These are phyloP conservation scores for Psilopogon haemacephalus DNA, from an alignment of 2,113 vertebrate species.

Conservation along the genomic window DNA sequence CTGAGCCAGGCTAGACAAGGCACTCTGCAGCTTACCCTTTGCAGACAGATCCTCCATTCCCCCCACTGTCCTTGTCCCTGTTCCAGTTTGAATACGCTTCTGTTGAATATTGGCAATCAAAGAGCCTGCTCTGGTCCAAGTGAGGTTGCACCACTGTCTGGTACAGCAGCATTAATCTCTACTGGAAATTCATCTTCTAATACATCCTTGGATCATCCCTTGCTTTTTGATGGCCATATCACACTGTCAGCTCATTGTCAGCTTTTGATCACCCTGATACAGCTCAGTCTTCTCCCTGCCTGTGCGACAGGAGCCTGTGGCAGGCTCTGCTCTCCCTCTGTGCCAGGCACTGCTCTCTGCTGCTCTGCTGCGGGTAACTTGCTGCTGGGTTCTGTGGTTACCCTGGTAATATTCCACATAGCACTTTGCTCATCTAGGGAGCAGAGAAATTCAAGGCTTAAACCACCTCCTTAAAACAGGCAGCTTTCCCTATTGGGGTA, in stretches of 20 bases:
- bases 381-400: background rate
- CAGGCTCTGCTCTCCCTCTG: background rate
- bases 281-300: background rate
- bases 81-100: background rate
- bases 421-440: background rate
- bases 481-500: background rate
- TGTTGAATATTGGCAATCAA: background rate
- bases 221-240: background rate
- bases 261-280: background rate
- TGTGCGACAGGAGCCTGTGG: background rate
- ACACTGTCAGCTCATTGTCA: background rate
- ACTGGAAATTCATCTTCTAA: slow-evolving; percentile 12
- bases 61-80: background rate
- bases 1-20: background rate
- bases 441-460: background rate
- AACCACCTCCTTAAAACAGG: background rate
- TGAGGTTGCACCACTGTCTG: background rate
- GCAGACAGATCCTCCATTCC: background rate
- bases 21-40: background rate
- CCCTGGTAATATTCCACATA: background rate
- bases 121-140: background rate
- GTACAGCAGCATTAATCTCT: background rate
- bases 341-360: background rate
- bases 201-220: background rate
- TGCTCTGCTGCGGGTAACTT: background rate